Evolutionary conservation across 2,797 vertebrate genomes (phyloP), one percentile per base, ranked within the genome.

Genomic region (Enteromius fasciolatus): DNA sequence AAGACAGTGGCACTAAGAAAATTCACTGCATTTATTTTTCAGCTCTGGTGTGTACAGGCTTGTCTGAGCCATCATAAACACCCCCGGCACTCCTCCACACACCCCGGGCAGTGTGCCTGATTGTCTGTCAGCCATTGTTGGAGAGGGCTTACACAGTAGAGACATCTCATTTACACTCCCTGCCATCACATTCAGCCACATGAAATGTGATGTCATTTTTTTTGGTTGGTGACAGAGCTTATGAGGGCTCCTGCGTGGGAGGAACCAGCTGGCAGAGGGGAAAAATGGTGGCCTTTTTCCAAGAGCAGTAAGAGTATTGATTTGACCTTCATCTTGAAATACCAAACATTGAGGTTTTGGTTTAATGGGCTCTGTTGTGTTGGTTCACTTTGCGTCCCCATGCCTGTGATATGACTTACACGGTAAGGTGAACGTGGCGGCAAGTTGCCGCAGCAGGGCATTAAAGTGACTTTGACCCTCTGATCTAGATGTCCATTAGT

Each of bases 281-380:
- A 7, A 12, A 79, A 82, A 80, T 8, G 14, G 50, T 83, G 68
- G 74, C 82, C 54, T 31, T 68, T 82, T 80, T 86, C 69, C 68
- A 84, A 66, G 57, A 84, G 63, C 57, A 82, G 68, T 63, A 64
- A 76, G 63, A 59, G 20, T 81, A 86, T 87, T 84, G 81, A 83
- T 87, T 86, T 86, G 85, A 87, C 87, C 78, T 87, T 89, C 84
- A 85, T 86, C 72, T 84, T 78, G 69, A 86, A 84, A 87, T 82
- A 84, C 73, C 84, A 86, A 70, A 80, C 67, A 59, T 83, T 66
- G 48, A 70, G 69, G 72, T 64, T 84, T 80, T 74, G 41, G 76
- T 75, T 15, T 69, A 81, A 75, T 70, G 59, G 69, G 54, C 28
- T 33, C 57, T 61, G 39, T 59, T 77, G 33, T 59, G 70, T 63